Evolutionary conservation across 1,140 invertebrate genomes (phyloP), one percentile per base, ranked within the genome.

Genomic region (Trissolcus basalis): DNA sequence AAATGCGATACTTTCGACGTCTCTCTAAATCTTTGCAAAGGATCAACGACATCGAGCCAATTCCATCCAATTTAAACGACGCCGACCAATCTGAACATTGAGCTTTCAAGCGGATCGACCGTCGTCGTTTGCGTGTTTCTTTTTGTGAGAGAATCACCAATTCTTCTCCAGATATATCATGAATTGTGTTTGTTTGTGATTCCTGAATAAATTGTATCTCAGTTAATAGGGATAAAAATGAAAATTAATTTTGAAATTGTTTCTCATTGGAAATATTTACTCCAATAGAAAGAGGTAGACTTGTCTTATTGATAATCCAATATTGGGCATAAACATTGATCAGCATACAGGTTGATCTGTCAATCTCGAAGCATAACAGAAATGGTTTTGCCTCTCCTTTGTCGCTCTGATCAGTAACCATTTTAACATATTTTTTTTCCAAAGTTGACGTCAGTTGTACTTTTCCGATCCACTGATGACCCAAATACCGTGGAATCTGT

Each of bases 291-390:
- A 97, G 84, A 12, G 93, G 91, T 68, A 95, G 87, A 14, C 92
- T 92, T 5, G 96, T 96, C 85, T 96, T 96, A 86, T 97, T 97
- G 43, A 97, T 91, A 82, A 97, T 93, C 96, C 96, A 97, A 86
- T 96, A 96, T 1, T 95, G 95, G 10, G 94, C 91, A 82, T 94
- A 94, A 39, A 97, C 86, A 64, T 92, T 91, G 35, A 96, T 82
- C 54, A 92, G 90, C 83, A 91, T 91, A 65, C 90, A 91, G 59
- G 89, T 89, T n/a, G 87, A 87, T 55, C 90, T 88, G 14, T 91
- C 90, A 9, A 93, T 84, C 80, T 92, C 91, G 11, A 94, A 90
- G 75, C 91, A 92, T 5, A 95, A 82, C 33, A 91, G 88, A 61
- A 94, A 88, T 75, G 93, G 89, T 80, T 93, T 93, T 56, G 91